A percentile compares a stretch with the other conserved stretches of the same genome.
These are phyloP conservation scores for Onychorhynchus coronatus DNA, from an alignment of 2,113 vertebrate genomes.

Conservation along the genomic window DNA sequence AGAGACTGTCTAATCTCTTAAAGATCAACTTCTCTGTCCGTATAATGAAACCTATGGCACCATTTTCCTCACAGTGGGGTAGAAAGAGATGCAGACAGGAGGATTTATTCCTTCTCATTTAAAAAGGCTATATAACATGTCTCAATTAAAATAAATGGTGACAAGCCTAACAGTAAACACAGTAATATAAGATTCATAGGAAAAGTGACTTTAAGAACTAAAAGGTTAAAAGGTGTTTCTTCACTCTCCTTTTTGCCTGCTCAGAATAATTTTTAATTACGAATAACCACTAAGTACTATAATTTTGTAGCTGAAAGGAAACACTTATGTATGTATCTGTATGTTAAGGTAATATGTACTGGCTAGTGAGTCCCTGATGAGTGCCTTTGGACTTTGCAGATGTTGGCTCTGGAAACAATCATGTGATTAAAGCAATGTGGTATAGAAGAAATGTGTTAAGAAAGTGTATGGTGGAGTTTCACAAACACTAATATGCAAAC, in stretches of 20 bases:
- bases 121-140: not conserved
- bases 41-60: not conserved
- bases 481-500: not conserved
- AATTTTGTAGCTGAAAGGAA: not conserved
- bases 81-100: not conserved
- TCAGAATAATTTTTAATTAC: not conserved
- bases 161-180: not conserved
- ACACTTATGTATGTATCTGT: not conserved
- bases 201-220: not conserved
- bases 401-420: not conserved
- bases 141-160: conserved; percentile 13
- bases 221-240: not conserved
- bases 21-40: not conserved
- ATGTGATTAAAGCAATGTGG: not conserved
- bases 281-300: not conserved
- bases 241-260: not conserved
- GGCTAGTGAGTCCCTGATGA: not conserved
- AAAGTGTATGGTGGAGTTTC: not conserved
- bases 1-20: not conserved
- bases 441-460: not conserved
- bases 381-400: not conserved
- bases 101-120: conserved; percentile 41
- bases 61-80: not conserved
- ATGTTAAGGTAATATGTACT: not conserved
- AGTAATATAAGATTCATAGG: not conserved